A percentile compares a stretch with the other conserved stretches of the same genome.
phyloP scores from a whole-genome alignment of 2,888 invertebrate genomes.

The Netelia virgata region DNA sequence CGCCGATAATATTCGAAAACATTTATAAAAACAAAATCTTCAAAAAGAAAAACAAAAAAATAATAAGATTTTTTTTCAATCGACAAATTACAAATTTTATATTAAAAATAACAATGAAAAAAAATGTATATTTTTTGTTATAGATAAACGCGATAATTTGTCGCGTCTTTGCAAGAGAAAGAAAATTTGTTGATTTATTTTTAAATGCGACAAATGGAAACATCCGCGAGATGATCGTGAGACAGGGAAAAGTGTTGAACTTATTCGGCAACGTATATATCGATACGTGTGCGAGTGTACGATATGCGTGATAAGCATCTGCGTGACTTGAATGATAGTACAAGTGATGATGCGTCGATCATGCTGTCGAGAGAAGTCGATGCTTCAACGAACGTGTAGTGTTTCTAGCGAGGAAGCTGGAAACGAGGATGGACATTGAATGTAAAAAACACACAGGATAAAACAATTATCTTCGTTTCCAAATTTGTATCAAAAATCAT shows the following conservation, averaged over 20 bases:
- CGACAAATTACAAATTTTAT: too few relatives aligned
- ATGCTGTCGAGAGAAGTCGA: slow-evolving; percentile 38
- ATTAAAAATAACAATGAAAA: too few relatives aligned
- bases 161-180: too few relatives aligned
- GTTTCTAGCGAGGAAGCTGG: background rate
- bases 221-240: too few relatives aligned
- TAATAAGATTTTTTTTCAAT: too few relatives aligned
- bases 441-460: background rate
- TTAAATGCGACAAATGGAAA: too few relatives aligned
- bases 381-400: slow-evolving; percentile 20
- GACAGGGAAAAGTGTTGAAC: too few relatives aligned
- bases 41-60: too few relatives aligned
- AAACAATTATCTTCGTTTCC: background rate
- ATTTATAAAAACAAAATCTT: background rate
- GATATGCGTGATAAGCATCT: slow-evolving; percentile 54
- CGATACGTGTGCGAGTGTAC: slow-evolving; percentile 9
- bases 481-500: background rate
- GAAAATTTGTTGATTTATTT: too few relatives aligned
- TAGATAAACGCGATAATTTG: too few relatives aligned
- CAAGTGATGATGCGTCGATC: slow-evolving; percentile 49
- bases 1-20: background rate
- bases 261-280: background rate
- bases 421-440: background rate
- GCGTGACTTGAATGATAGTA: slow-evolving; percentile 64
- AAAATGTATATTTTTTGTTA: too few relatives aligned